These are phyloP conservation scores for Polydrusus tereticollis DNA, from an alignment of 2,888 invertebrate genomes.

Conservation along the genomic window DNA sequence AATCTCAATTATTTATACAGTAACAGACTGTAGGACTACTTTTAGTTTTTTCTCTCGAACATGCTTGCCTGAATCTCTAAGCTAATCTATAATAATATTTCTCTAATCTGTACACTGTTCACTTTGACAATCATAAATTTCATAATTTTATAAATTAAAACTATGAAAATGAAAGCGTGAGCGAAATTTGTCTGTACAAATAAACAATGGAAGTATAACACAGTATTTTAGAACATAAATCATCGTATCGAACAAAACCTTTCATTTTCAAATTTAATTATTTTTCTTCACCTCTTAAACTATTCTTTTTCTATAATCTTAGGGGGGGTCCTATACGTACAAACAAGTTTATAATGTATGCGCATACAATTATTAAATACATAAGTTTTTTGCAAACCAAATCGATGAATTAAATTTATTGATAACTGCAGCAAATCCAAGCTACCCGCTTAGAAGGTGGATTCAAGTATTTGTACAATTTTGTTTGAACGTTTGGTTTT, in stretches of 20 bases:
- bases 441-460: too few relatives aligned
- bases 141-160: slow-evolving; percentile 49
- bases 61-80: slow-evolving; percentile 58
- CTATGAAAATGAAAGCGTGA: slow-evolving; percentile 50
- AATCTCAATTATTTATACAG: slow-evolving; percentile 49
- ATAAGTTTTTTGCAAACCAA: too few relatives aligned
- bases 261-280: slow-evolving; percentile 44
- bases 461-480: too few relatives aligned
- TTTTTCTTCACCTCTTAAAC: not conserved
- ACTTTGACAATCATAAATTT: slow-evolving; percentile 66
- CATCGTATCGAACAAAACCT: slow-evolving; percentile 15
- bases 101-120: slow-evolving; percentile 60
- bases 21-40: slow-evolving; percentile 28
- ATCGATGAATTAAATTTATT: too few relatives aligned
- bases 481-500: too few relatives aligned
- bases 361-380: too few relatives aligned
- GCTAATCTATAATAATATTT: slow-evolving; percentile 56
- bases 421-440: too few relatives aligned
- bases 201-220: slow-evolving; percentile 21
- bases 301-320: slow-evolving; percentile 6
- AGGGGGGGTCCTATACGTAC: too few relatives aligned
- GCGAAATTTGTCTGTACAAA: slow-evolving; percentile 48
- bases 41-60: slow-evolving; percentile 46
- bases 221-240: not conserved
- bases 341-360: too few relatives aligned